Evolutionary conservation across 2,888 invertebrate species (phyloP).

Genomic region (Gastrophysa polygoni): DNA sequence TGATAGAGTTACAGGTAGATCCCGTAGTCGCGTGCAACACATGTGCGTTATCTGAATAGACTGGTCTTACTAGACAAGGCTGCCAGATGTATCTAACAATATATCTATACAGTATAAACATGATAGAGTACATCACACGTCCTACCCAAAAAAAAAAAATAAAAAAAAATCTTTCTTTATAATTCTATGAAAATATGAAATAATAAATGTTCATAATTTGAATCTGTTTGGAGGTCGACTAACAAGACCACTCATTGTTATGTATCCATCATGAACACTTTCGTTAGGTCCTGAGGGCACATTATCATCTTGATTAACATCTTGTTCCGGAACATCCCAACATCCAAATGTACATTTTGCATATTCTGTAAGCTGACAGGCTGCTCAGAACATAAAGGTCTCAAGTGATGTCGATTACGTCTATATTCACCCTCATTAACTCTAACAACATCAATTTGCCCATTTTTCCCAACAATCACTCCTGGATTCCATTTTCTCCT

Average conservation of each 20-base stretch:
- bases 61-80: neutral
- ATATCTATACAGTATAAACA: neutral
- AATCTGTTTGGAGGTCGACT: neutral
- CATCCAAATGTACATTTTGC: neutral
- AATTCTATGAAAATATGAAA: neutral
- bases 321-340: neutral
- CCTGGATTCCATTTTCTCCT: slow-evolving; percentile 8
- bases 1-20: no score
- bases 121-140: neutral
- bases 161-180: neutral
- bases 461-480: neutral
- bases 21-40: no score
- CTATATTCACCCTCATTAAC: slow-evolving; percentile 3
- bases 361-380: neutral
- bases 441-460: neutral
- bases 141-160: neutral
- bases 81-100: neutral
- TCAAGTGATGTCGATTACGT: slow-evolving; percentile 1
- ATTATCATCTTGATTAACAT: neutral
- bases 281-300: neutral
- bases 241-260: neutral
- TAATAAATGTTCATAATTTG: no score
- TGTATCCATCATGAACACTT: neutral
- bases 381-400: neutral
- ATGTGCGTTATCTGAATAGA: neutral